These are phyloP conservation scores for Cyprinodon tularosa DNA, from an alignment of 2,113 vertebrate genomes.

Conservation along the genomic window DNA sequence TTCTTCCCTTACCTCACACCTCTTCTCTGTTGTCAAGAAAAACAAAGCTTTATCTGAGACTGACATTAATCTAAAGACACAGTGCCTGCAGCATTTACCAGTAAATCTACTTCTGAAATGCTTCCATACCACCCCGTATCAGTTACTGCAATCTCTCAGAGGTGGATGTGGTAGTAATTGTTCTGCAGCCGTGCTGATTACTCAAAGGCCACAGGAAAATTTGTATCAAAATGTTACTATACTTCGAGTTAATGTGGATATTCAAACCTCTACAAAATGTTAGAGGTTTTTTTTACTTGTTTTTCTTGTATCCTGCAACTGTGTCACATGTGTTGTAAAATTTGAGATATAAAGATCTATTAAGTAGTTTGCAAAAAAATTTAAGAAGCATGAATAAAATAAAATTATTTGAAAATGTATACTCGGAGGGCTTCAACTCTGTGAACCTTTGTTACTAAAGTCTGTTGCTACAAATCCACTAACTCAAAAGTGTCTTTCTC, in stretches of 20 bases:
- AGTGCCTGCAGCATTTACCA: constrained; percentile 7
- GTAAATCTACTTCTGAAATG: not conserved
- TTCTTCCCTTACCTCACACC: constrained; percentile 1
- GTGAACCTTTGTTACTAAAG: not conserved
- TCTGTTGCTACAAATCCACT: not conserved
- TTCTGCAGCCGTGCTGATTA: not conserved
- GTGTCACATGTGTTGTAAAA: not conserved
- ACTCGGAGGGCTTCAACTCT: not conserved
- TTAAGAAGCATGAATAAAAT: not conserved
- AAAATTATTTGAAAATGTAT: not conserved
- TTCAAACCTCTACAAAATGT: too few species aligned
- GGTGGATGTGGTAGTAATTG: not conserved
- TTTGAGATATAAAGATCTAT: not conserved
- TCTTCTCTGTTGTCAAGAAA: not conserved
- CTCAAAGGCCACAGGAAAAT: not conserved
- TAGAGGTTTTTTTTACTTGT: too few species aligned
- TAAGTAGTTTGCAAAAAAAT: not conserved
- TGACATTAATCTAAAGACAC: constrained; percentile 7
- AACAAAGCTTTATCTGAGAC: constrained; percentile 13
- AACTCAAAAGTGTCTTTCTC: not conserved
- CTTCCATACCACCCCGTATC: not conserved
- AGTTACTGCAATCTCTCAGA: not conserved
- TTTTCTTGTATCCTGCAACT: too few species aligned
- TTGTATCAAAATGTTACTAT: not conserved
- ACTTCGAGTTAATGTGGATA: not conserved